phyloP scores from a whole-genome alignment of 2,797 vertebrate species.

The Crenuchus spilurus region DNA sequence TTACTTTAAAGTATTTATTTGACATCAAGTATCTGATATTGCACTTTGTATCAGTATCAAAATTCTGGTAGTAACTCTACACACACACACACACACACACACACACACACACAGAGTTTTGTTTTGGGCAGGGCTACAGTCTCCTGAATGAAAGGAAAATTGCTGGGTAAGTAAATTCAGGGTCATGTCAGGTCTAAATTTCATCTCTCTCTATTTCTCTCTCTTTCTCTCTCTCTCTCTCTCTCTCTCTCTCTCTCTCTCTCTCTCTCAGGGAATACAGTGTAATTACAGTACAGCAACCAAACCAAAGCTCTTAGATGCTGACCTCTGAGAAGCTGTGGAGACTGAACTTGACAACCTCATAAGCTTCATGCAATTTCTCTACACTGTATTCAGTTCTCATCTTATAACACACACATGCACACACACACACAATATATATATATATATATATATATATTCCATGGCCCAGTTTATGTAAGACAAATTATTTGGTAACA shows the following conservation, averaged over 20 bases:
- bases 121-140: conserved; percentile 15
- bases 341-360: conserved; percentile 31
- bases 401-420: no score
- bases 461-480: no score
- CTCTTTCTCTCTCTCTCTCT: not conserved
- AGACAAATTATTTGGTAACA: no score
- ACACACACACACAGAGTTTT: conserved; percentile 21
- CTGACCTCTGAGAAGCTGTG: conserved; percentile 24
- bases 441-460: no score
- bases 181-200: conserved; percentile 47
- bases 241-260: conserved; percentile 6
- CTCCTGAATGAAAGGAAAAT: conserved; percentile 49
- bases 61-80: not conserved
- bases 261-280: conserved; percentile 25
- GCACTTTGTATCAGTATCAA: no score
- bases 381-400: no score
- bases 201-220: not conserved
- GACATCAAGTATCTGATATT: no score
- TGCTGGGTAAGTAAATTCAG: conserved; percentile 52
- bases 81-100: conserved; percentile 31
- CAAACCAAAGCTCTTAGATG: conserved; percentile 26
- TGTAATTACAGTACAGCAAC: conserved; percentile 59
- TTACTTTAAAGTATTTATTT: no score
- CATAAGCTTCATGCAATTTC: not conserved
- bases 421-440: no score